Percentiles rank a stretch among this genome's conserved stretches.
phyloP scores from a whole-genome alignment of 2,797 vertebrate species.

The Discoglossus pictus region DNA sequence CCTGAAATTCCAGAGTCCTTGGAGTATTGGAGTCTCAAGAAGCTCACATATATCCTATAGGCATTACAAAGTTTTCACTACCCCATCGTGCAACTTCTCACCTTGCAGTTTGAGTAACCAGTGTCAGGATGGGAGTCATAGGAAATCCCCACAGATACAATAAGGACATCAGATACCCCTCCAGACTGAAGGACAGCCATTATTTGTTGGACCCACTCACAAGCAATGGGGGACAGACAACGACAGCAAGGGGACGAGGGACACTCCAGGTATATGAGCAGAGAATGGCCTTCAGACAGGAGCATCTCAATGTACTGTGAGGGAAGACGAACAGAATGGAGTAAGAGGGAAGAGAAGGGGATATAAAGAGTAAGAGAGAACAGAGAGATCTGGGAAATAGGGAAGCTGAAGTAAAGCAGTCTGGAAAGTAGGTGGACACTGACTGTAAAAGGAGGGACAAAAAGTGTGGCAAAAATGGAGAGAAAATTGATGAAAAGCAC shows the following conservation, averaged over 20 bases:
- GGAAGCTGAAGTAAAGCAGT: too few relatives aligned
- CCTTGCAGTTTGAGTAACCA: neutral
- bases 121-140: slow-evolving; percentile 69
- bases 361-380: neutral
- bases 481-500: neutral
- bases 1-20: too few relatives aligned
- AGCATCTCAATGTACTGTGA: slow-evolving; percentile 78
- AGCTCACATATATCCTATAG: too few relatives aligned
- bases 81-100: slow-evolving; percentile 57
- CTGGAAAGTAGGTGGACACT: too few relatives aligned
- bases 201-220: slow-evolving; percentile 75
- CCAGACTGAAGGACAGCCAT: slow-evolving; percentile 65
- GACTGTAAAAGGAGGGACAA: neutral
- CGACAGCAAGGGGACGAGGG: slow-evolving; percentile 60
- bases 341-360: neutral
- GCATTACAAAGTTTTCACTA: too few relatives aligned
- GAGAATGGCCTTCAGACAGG: slow-evolving; percentile 73
- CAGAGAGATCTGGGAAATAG: too few relatives aligned
- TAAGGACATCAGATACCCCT: slow-evolving; percentile 68
- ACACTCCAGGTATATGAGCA: slow-evolving; percentile 81
- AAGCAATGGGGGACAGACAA: slow-evolving; percentile 6
- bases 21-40: too few relatives aligned
- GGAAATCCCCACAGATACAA: slow-evolving; percentile 83
- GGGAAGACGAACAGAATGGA: neutral
- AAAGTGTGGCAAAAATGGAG: too few relatives aligned